Evolutionary conservation across 1,140 invertebrate genomes (phyloP), one percentile per base, ranked within the genome.

Genomic region (Drosophila kepulauana): DNA sequence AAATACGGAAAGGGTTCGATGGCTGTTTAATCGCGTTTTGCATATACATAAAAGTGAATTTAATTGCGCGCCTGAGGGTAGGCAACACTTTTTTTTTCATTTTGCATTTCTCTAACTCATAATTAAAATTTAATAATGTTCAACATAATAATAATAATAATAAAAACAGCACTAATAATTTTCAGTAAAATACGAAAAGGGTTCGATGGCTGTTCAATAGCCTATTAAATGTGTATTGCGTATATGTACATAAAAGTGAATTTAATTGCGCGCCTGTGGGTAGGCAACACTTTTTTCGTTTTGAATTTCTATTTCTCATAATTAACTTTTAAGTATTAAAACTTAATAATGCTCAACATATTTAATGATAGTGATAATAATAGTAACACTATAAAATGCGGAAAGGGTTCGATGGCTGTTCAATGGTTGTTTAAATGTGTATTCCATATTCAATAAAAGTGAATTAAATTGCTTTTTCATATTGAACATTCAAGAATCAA

Each of bases 181-280:
- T 20, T 20, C 3, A 20, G 16, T 20, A 20, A 11, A 10, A 11
- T 25, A 38, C 35, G 7, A 1, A 30, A 28, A 30, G 10, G 3
- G 16, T 33, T 35, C 6, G 15, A 54, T 35, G 15, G 2, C 30
- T 54, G 30, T 15, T 11, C 43, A 62, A 62, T 62, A 33, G 49
- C 45, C 33, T 8, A 15, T 63, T 38, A 51, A 51, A 16, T 33
- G 15, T 33, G 5, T 30, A 20, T 25, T 20, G 20, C 20, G 20
- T 20, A 20, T 20, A n/a, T n/a, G n/a, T n/a, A 33, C 7, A 45
- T 11, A 3, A 28, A 62, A 62, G 1, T 25, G 49, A 57, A 38
- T 56, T 71, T 13, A 49, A 28, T 13, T 2, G 25, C 6, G 52
- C 64, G 64, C 64, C 64, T 66, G 38, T 8, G 41, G 65, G 52